phyloP scores from a whole-genome alignment of 2,113 vertebrate species.

The Larimichthys polyactis region DNA sequence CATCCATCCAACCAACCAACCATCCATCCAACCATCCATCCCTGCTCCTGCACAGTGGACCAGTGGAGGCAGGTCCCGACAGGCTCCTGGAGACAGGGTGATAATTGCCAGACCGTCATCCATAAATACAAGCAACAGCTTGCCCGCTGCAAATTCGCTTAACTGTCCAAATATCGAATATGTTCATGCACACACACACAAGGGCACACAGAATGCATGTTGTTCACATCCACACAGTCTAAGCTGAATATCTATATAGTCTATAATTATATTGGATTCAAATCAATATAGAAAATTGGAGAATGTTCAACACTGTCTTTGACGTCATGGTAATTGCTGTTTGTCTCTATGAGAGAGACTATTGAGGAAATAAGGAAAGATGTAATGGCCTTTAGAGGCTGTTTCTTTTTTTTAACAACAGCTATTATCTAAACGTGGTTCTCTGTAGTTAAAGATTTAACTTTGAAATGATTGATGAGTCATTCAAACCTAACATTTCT shows the following conservation, averaged over 20 bases:
- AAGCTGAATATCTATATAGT: background rate
- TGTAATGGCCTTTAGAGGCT: background rate
- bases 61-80: conserved; percentile 87
- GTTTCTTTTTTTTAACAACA: background rate
- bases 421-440: background rate
- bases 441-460: conserved; percentile 1
- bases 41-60: conserved; percentile 49
- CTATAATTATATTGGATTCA: conserved; percentile 28
- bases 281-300: conserved; percentile 39
- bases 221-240: background rate
- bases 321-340: conserved; percentile 51
- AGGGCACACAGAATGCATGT: background rate
- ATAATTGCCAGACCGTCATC: conserved; percentile 98
- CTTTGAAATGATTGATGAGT: background rate
- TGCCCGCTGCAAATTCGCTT: conserved; percentile 92
- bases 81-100: conserved; percentile 87
- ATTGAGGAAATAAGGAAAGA: conserved; percentile 12
- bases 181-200: conserved; percentile 27
- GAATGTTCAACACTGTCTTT: conserved; percentile 21
- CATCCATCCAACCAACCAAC: background rate
- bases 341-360: conserved; percentile 34
- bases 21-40: conserved; percentile 12
- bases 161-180: conserved; percentile 91
- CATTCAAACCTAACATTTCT: background rate
- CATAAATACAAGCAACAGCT: conserved; percentile 88